phyloP scores from a whole-genome alignment of 2,113 vertebrate species.

The Agapornis roseicollis region DNA sequence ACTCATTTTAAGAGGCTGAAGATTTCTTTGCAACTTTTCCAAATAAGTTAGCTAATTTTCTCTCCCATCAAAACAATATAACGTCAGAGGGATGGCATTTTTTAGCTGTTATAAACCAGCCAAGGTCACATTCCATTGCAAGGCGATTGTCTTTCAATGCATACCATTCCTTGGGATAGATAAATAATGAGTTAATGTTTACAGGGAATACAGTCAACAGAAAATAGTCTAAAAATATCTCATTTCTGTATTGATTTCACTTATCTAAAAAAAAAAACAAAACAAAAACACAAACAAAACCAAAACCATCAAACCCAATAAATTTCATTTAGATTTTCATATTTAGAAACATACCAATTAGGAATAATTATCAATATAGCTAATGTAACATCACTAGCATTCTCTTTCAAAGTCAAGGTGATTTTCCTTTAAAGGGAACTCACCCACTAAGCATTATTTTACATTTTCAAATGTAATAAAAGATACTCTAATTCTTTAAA shows the following conservation, averaged over 20 bases:
- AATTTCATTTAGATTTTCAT: background rate
- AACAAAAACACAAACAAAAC: no score
- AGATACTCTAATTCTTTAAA: background rate
- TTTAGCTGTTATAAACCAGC: conserved; percentile 45
- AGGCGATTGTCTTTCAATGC: conserved; percentile 49
- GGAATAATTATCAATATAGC: background rate
- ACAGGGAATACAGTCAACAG: conserved; percentile 33
- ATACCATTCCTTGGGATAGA: conserved; percentile 68
- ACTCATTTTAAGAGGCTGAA: background rate
- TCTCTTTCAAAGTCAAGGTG: background rate
- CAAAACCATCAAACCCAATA: background rate
- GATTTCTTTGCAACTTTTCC: conserved; percentile 2
- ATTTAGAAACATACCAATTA: background rate
- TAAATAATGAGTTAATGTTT: conserved; percentile 75
- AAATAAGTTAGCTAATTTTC: conserved; percentile 33
- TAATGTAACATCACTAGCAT: background rate
- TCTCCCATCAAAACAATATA: conserved; percentile 42
- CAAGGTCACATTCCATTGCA: conserved; percentile 68
- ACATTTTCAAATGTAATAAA: background rate
- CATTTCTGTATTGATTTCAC: background rate
- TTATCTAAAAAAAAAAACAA: background rate
- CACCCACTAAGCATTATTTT: background rate
- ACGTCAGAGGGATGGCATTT: conserved; percentile 49
- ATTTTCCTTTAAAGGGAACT: background rate
- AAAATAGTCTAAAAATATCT: conserved; percentile 28